These are phyloP conservation scores for cat (Felis catus) DNA, from an alignment of 2,113 vertebrate species.

Conservation along the genomic window F.catus_Fca126_mat1.0 CM031413.1:131671001-131671500, in stretches of 20 bases:
- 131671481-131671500: not conserved
- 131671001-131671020: not conserved
- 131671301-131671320: no score
- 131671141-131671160: no score
- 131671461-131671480: not conserved
- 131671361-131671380: conserved; percentile 1
- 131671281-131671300: no score
- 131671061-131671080: conserved; percentile 28
- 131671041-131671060: not conserved
- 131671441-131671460: not conserved
- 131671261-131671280: no score
- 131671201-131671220: no score
- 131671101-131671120: not conserved
- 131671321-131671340: no score
- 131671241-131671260: no score
- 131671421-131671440: not conserved
- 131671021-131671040: conserved; percentile 31
- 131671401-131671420: not conserved
- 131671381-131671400: not conserved
- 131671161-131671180: no score
- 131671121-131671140: not conserved
- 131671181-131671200: no score
- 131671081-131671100: not conserved
- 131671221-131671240: no score
- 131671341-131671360: not conserved